Percentiles rank a stretch among this genome's conserved stretches.
phyloP scores from a whole-genome alignment of 2,797 vertebrate genomes.

The Carduelis carduelis region DNA sequence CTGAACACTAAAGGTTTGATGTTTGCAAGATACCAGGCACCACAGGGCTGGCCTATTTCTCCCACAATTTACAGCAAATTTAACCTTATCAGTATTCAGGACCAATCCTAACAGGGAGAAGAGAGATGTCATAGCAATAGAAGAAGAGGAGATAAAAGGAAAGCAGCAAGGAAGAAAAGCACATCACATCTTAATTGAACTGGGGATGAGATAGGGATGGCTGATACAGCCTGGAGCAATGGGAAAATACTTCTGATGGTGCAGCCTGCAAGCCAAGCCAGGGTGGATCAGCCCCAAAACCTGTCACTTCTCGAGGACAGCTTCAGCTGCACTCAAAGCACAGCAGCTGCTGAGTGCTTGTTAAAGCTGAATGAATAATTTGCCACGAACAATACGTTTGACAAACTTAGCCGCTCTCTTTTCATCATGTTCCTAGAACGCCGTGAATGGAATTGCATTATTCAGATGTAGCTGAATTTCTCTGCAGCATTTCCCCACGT shows the following conservation, averaged over 20 bases:
- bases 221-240: not conserved
- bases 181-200: slow-evolving; percentile 10
- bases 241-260: not conserved
- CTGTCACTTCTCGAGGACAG: not conserved
- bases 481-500: fast-evolving
- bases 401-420: not conserved
- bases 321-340: not conserved
- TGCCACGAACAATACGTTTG: not conserved
- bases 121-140: not conserved
- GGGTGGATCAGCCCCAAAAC: not conserved
- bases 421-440: not conserved
- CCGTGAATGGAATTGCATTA: not conserved
- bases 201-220: not conserved
- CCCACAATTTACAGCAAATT: not conserved
- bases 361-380: not conserved
- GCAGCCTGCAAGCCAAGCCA: not conserved
- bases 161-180: not conserved
- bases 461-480: not conserved
- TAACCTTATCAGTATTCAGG: slow-evolving; percentile 31
- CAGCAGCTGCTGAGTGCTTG: not conserved
- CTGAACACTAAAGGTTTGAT: not conserved
- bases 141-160: slow-evolving; percentile 23
- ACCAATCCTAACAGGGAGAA: not conserved
- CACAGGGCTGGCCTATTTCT: not conserved
- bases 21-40: not conserved